Base-by-base conservation (phyloP, 2,113 vertebrate genomes). In the Cromileptes altivelis region DNA sequence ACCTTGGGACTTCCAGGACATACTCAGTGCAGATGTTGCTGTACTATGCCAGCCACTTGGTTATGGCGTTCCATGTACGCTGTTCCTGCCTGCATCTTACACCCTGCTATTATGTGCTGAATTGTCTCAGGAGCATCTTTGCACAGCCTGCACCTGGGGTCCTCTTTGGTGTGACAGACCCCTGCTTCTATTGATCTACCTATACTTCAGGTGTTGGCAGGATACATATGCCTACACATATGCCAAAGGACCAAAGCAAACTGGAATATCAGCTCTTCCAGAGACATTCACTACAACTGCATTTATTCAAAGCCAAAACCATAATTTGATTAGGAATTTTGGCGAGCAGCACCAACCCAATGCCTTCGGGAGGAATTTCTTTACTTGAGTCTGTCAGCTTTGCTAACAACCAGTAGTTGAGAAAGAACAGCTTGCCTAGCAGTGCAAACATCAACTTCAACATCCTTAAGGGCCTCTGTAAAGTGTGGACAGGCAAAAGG, bases 361-460 rank as follows among this genome's bases (percentile, higher is more conserved):
- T 75, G 56, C 61, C 17, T 71, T 68, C 2, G 2, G 25, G 56
- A 78, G 50, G 15, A 57, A 37, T 69, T 70, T 47, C 6, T 56
- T 53, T 23, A 52, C 19, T 56, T 63, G 18, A 57, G 65, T 67
- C 47, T 75, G 64, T 68, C 81, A 88, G 61, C 49, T 70, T 37
- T 68, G 12, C 19, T 52, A 42, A 78, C 60, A 85, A 65, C 5
- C 67, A 72, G 37, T 49, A 50, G 17, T 27, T 40, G 30, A 79
- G n/a, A 49, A 64, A 40, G 25, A 85, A 58, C 15, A 77, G 60
- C 53, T 70, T 63, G 47, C 45, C 33, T 23, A 61, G 53, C 30
- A 68, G 53, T 15, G 10, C 33, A 62, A 82, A 86, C 21, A 58
- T 50, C 37, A 65, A 45, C 17, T 37, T 57, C 12, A 21, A 7